A percentile compares a stretch with the other conserved stretches of the same genome.
Evolutionary conservation across 1,140 invertebrate species (phyloP).

Genomic region (Doryteuthis pealeii): DNA sequence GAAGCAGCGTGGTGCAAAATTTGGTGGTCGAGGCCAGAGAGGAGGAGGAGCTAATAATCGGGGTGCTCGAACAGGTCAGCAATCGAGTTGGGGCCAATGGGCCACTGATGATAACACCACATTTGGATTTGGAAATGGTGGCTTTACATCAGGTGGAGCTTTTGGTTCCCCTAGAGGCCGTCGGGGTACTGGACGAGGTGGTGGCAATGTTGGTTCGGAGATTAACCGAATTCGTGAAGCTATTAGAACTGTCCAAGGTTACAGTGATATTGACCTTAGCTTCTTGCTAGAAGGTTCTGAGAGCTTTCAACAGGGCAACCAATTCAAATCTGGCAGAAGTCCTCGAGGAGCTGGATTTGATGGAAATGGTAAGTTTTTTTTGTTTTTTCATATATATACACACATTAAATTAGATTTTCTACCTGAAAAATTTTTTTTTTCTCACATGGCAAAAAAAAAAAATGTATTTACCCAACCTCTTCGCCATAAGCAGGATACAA

Average conservation of each 20-base stretch:
- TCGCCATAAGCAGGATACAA: no score
- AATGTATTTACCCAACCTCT: no score
- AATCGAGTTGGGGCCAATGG: slow-evolving; percentile 5
- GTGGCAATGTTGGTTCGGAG: not conserved
- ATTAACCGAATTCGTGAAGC: slow-evolving; percentile 5
- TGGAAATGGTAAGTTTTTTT: not conserved
- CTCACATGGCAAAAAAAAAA: no score
- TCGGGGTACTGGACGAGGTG: not conserved
- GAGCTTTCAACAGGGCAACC: slow-evolving; percentile 2
- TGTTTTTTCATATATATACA: not conserved
- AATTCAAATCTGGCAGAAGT: slow-evolving; percentile 5
- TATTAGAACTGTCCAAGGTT: slow-evolving; percentile 4
- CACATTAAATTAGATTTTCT: not conserved
- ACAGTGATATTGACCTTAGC: slow-evolving; percentile 8
- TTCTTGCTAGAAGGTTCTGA: not conserved
- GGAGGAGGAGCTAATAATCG: not conserved
- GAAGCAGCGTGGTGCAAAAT: not conserved
- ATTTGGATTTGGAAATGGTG: not conserved
- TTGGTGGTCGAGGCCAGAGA: not conserved
- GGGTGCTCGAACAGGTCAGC: not conserved
- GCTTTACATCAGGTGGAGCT: not conserved
- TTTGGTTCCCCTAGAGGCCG: not conserved
- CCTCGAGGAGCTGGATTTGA: not conserved
- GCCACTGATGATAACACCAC: not conserved
- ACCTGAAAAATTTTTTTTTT: no score